Base-by-base conservation (phyloP, 2,797 vertebrate genomes). In the Poecilia wingei region DNA sequence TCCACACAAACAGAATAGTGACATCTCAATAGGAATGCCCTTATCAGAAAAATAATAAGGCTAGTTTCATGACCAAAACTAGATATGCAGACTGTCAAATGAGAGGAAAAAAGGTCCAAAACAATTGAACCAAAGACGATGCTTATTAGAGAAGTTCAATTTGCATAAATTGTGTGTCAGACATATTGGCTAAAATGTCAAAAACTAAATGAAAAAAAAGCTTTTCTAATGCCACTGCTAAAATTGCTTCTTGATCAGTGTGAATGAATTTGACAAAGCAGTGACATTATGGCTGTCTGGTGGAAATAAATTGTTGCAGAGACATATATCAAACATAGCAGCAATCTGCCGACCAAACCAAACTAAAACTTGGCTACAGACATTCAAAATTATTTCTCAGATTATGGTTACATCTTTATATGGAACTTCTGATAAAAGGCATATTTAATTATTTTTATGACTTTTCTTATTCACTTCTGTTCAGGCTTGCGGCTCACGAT, bases 11-110 rank as follows among this genome's bases (percentile, higher is more conserved):
- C 75, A 78, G 81, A 75, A 90, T 84, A 84, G 90, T 93, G 92
- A 94, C 93, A 93, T 92, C 91, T 94, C 89, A 90, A 92, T 91
- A 90, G 92, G 85, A 86, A 77, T 91, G 91, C 86, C 91, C 91
- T 93, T 91, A 93, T 93, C 91, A 94, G 77, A 82, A 88, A 90
- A 86, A 95, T 94, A 93, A 87, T 88, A 88, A 92, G 87, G 82
- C 78, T 82, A 89, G 92, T 94, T 93, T 87, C 85, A 88, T 33
- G 80, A 89, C 78, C 81, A 78, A 90, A 90, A 94, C 93, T 90
- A 94, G 85, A 91, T 20, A 57, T 7, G 36, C 72, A 81, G 82
- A 85, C 85, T 84, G 86, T 88, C 87, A 91, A 83, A 83, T 79
- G 84, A 80, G 49, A 69, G 49, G 45, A 49, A 59, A 66, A 80